Conservation (phyloP, 2,888 invertebrate species). For the Cephus sareptanus region DNA sequence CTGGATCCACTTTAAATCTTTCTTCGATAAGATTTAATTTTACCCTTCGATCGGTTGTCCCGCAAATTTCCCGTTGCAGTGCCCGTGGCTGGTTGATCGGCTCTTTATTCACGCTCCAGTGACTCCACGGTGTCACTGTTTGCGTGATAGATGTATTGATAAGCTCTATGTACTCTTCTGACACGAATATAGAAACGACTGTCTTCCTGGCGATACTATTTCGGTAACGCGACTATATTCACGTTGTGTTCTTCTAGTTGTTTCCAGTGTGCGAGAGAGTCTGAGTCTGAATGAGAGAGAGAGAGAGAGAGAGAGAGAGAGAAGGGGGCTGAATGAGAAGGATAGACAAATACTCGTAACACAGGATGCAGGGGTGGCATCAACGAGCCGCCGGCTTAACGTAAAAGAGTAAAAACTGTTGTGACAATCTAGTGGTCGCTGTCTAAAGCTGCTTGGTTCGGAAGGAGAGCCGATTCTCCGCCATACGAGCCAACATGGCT, state of each 20-base stretch:
- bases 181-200: not conserved
- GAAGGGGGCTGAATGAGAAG: not conserved
- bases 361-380: constrained; percentile 1
- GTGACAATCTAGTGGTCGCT: constrained; percentile 19
- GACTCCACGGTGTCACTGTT: constrained; percentile 17
- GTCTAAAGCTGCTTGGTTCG: constrained; percentile 9
- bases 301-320: not conserved
- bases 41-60: too few relatives aligned
- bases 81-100: not conserved
- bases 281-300: not conserved
- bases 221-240: not conserved
- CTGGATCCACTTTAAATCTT: too few relatives aligned
- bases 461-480: not conserved
- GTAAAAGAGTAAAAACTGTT: constrained; percentile 15
- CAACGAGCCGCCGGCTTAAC: not conserved
- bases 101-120: constrained; percentile 19
- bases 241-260: too few relatives aligned
- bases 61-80: too few relatives aligned
- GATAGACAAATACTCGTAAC: not conserved
- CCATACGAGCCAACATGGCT: not conserved
- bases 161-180: not conserved
- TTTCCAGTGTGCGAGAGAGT: not conserved
- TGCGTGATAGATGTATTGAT: not conserved
- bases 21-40: too few relatives aligned
- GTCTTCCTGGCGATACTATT: not conserved